Evolutionary conservation across 2,888 invertebrate species (phyloP), one percentile per base, ranked within the genome.

Genomic region (Cepaea hortensis): DNA sequence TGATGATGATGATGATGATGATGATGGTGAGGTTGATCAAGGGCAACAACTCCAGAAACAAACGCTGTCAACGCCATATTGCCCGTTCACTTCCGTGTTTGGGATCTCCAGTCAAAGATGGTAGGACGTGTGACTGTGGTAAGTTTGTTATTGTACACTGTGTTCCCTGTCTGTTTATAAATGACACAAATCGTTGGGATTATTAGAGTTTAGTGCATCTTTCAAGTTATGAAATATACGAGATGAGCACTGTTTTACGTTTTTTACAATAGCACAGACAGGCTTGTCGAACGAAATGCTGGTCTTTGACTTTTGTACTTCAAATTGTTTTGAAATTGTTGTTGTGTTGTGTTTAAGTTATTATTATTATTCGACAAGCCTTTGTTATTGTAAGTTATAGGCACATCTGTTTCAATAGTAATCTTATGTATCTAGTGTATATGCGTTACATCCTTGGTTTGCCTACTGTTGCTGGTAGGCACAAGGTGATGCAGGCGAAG

Each of bases 71-170:
- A 20, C 81, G 68, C 81, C 81, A 81, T 81, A 46, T 68, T 46
- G 11, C 3, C 46, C 46, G 46, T n/a, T 68, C 46, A 68, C 81
- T 81, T 81, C 81, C 81, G 81, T 46, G 81, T 81, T 81, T 81
- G 46, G 46, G 0, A 20, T 65, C 20, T 65, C 7, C 55, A 35
- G 62, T 9, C 46, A 48, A 81, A 68, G 65, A 81, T 81, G 81
- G 68, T 0, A 35, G 35, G 35, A 35, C 35, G 35, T 35, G 35
- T 35, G 35, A 3, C 18, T 81, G 81, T 46, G 20, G 81, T 81
- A 55, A 81, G 81, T 81, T 23, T 7, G 23, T 75, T 75, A 46
- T 50, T 18, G 3, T 46, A 18, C 48, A 1, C 18, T 35, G n/a
- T 35, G n/a, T 11, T 73, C 6, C 5, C 3, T 73, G 73, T 73